A percentile compares a stretch with the other conserved stretches of the same genome.
Evolutionary conservation across 2,113 vertebrate species (phyloP).

Genomic region (Crotophaga sulcirostris): DNA sequence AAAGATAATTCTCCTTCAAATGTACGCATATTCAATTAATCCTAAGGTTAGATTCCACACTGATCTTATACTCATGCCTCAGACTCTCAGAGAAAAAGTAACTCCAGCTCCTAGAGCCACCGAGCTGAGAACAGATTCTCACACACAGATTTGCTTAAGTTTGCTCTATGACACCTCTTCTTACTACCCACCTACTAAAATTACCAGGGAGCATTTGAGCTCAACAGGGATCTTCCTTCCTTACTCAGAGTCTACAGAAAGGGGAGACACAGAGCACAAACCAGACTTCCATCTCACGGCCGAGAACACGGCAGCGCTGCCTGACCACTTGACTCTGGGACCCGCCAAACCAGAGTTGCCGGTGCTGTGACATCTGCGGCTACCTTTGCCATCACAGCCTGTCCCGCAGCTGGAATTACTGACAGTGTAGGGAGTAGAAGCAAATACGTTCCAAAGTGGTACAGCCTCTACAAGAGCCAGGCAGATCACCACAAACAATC

Average conservation of each 20-base stretch:
- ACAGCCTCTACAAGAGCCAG: not conserved
- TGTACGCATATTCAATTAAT: slow-evolving; percentile 28
- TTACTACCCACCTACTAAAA: not conserved
- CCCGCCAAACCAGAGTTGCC: not conserved
- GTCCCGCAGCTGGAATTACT: not conserved
- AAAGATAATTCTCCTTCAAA: not conserved
- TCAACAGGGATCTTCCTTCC: not conserved
- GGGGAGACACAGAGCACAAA: not conserved
- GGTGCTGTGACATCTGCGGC: not conserved
- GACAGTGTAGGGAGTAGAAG: not conserved
- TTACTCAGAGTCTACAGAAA: not conserved
- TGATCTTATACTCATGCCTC: not conserved
- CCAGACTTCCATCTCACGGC: rapidly evolving
- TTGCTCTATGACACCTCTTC: not conserved
- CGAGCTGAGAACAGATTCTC: not conserved
- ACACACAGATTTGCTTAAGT: not conserved
- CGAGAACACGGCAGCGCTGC: not conserved
- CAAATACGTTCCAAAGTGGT: not conserved
- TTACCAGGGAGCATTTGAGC: not conserved
- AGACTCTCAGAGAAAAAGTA: not conserved
- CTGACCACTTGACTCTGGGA: rapidly evolving
- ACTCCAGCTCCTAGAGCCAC: not conserved
- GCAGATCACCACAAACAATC: not conserved
- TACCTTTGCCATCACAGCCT: not conserved
- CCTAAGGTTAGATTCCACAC: not conserved